These are phyloP conservation scores for Chaetodon trifascialis DNA, from an alignment of 2,113 vertebrate genomes.

Conservation along the genomic window DNA sequence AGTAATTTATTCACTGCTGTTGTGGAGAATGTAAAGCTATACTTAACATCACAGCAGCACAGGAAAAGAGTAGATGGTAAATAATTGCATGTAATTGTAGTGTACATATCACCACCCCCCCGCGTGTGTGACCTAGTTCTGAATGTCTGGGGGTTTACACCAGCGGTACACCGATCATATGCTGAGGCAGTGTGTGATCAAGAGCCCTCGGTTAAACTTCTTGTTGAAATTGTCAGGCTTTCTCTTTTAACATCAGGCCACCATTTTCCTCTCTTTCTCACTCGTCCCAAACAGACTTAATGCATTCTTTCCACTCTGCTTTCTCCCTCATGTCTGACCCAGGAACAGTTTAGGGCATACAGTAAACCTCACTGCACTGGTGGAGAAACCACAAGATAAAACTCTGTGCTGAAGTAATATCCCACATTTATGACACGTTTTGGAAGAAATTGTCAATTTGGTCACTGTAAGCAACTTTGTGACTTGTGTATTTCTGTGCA, in stretches of 20 bases:
- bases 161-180: conserved; percentile 50
- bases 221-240: neutral
- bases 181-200: conserved; percentile 37
- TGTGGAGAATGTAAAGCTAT: neutral
- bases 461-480: neutral
- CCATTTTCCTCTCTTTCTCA: conserved; percentile 21
- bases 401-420: conserved; percentile 40
- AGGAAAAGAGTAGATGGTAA: conserved; percentile 48
- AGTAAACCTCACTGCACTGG: conserved; percentile 41
- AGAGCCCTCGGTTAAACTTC: conserved; percentile 25
- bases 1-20: neutral
- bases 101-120: conserved; percentile 55
- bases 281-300: conserved; percentile 33
- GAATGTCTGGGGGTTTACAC: conserved; percentile 51
- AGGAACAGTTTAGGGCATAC: conserved; percentile 41
- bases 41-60: conserved; percentile 12
- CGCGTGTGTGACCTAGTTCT: conserved; percentile 75
- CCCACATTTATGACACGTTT: conserved; percentile 51
- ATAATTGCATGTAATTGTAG: conserved; percentile 67
- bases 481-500: neutral
- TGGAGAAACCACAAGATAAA: conserved; percentile 49
- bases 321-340: conserved; percentile 55
- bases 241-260: conserved; percentile 5
- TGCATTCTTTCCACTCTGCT: conserved; percentile 68
- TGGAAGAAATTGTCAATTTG: conserved; percentile 38